A percentile compares a stretch with the other conserved stretches of the same genome.
These are phyloP conservation scores for Acipenser transmontanus DNA, from an alignment of 2,797 vertebrate genomes.

Conservation along the genomic window DNA sequence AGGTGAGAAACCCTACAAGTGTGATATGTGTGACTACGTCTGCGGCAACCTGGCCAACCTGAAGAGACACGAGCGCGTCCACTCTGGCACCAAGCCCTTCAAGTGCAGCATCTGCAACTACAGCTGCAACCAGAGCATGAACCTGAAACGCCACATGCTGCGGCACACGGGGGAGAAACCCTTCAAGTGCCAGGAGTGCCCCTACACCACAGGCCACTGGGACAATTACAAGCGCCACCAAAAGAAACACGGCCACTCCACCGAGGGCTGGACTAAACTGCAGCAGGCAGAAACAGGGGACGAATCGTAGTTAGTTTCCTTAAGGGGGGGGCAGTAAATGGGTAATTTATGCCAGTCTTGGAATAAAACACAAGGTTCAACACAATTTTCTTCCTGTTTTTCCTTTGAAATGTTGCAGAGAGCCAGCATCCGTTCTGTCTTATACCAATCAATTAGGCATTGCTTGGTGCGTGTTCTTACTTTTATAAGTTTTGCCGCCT, in stretches of 20 bases:
- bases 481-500: no score
- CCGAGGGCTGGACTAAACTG: constrained; percentile 66
- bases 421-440: no score
- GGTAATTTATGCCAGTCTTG: no score
- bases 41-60: constrained; percentile 94
- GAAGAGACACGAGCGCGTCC: constrained; percentile 87
- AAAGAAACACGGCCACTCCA: constrained; percentile 80
- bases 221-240: constrained; percentile 98
- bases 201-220: constrained; percentile 93
- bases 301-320: constrained; percentile 9
- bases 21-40: constrained; percentile 81
- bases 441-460: no score
- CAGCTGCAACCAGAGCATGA: constrained; percentile 97
- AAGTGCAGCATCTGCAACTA: constrained; percentile 85
- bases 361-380: no score
- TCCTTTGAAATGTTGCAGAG: no score
- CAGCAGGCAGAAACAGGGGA: constrained; percentile 35
- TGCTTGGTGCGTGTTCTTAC: no score
- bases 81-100: constrained; percentile 94
- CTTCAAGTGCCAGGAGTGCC: constrained; percentile 76
- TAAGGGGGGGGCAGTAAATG: no score
- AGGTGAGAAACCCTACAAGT: constrained; percentile 90
- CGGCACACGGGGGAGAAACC: constrained; percentile 90
- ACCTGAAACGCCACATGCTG: constrained; percentile 94
- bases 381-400: no score